Evolutionary conservation across 2,888 invertebrate species (phyloP), one percentile per base, ranked within the genome.

Genomic region (Anodontia alba): DNA sequence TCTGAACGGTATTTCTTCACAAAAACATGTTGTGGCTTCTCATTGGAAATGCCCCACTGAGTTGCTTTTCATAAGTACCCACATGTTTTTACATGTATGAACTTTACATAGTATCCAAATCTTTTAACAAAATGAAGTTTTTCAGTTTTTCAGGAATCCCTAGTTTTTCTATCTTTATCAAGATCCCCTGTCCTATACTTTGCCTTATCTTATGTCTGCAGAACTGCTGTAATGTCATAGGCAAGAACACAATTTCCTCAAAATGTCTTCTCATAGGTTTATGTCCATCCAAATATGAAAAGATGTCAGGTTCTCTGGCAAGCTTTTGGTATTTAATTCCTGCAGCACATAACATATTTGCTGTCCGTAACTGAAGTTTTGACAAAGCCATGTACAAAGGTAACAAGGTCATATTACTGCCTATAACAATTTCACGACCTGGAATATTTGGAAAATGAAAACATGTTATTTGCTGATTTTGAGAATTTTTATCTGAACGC

Each of bases 371-470:
- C n/a, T 83, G 79, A n/a, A 80, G 72, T 38, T 76, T 81, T n/a
- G 78, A 77, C 31, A 87, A 75, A 1, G 87, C 84, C 17, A 82
- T 54, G 43, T 78, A 81, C 17, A 87, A 49, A n/a, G 87, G 87
- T 1, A 81, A 36, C 17, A 84, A 46, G n/a, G 1, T 46, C 43
- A 26, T 42, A 43, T 46, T 38, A 29, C 42, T 17, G 1, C 42
- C 69, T 42, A 23, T 20, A 29, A 66, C 31, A 38, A 76, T 72
- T 5, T 23, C 33, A 20, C 68, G 71, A 36, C 57, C 62, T 20
- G 78, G 66, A 46, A 78, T 67, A 33, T 67, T 42, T 29, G 77
- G 72, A 68, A 84, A 84, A 70, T 78, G 69, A 51, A 77, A 81
- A 0, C 49, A 49, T 1, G 73, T 72, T 0, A 31, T 36, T 43